These are phyloP conservation scores for Camponotus fellah DNA, from an alignment of 2,888 invertebrate species.

Conservation along the genomic window DNA sequence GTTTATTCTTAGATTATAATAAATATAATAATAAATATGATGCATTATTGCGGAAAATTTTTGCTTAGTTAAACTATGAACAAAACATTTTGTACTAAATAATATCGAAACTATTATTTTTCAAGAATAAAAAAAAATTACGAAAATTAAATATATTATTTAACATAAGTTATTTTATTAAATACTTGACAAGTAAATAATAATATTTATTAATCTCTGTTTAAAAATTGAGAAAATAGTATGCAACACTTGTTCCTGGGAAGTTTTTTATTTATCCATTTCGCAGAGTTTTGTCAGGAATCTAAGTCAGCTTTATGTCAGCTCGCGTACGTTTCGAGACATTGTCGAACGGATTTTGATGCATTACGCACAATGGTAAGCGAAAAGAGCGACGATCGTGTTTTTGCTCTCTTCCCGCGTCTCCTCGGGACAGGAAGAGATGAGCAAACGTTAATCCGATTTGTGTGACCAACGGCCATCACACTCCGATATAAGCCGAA, in stretches of 20 bases:
- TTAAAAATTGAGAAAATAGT: background rate
- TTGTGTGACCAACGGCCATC: conserved; percentile 46
- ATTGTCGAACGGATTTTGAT: conserved; percentile 46
- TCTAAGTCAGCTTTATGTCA: conserved; percentile 13
- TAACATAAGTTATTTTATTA: background rate
- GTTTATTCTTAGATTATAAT: background rate
- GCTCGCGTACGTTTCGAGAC: conserved; percentile 5
- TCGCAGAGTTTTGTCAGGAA: conserved; percentile 1
- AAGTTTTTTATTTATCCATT: conserved; percentile 18
- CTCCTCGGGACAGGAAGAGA: conserved; percentile 43
- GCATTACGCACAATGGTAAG: conserved; percentile 35
- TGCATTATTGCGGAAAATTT: background rate
- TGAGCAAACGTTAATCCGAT: conserved; percentile 62
- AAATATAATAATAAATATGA: background rate
- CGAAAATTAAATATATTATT: background rate
- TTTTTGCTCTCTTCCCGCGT: conserved; percentile 29
- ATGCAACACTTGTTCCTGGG: background rate
- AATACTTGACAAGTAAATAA: background rate
- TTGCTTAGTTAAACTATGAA: background rate
- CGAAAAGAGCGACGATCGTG: conserved; percentile 50
- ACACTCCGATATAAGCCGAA: conserved; percentile 60
- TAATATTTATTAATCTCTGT: background rate
- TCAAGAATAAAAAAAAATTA: background rate
- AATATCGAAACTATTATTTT: background rate
- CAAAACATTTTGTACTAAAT: background rate